Conservation (phyloP, 2,888 invertebrate species). For the Nymphalis c-album region DNA sequence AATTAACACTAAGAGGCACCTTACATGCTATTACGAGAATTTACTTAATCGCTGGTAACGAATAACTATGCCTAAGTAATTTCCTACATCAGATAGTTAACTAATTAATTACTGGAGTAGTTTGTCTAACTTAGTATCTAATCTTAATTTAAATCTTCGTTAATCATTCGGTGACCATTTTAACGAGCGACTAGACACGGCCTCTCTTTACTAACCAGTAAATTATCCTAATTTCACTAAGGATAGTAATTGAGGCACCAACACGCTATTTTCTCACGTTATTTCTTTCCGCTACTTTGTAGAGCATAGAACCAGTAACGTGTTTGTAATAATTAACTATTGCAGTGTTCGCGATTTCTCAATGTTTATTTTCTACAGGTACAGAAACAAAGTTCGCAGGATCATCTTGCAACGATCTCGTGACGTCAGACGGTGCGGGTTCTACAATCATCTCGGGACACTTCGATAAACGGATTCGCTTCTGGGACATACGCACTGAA, state of each 20-base stretch:
- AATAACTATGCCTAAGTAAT: conserved; percentile 21
- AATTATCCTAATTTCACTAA: conserved; percentile 29
- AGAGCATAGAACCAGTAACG: conserved; percentile 11
- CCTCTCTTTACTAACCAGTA: conserved; percentile 16
- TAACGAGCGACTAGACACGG: conserved; percentile 31
- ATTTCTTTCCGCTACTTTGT: conserved; percentile 25
- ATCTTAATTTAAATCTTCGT: conserved; percentile 34
- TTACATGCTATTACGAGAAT: conserved; percentile 1
- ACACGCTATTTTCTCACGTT: conserved; percentile 34
- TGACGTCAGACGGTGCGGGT: conserved; percentile 92
- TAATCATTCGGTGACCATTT: conserved; percentile 33
- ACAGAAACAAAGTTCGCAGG: conserved; percentile 97
- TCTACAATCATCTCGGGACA: conserved; percentile 98
- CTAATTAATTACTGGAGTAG: conserved; percentile 35
- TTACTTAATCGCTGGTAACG: conserved; percentile 5
- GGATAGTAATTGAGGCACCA: conserved; percentile 29
- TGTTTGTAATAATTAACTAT: conserved; percentile 22
- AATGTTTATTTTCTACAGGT: conserved; percentile 73
- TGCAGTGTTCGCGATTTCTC: conserved; percentile 9
- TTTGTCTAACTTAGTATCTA: conserved; percentile 34
- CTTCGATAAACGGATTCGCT: conserved; percentile 97
- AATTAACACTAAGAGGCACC: conserved; percentile 1
- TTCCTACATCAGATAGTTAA: conserved; percentile 24
- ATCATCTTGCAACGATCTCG: conserved; percentile 97
- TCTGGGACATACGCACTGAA: conserved; percentile 97